Percentiles rank a stretch among this genome's conserved stretches.
phyloP scores from a whole-genome alignment of 1,140 invertebrate species.

The Drosophila tani region DNA sequence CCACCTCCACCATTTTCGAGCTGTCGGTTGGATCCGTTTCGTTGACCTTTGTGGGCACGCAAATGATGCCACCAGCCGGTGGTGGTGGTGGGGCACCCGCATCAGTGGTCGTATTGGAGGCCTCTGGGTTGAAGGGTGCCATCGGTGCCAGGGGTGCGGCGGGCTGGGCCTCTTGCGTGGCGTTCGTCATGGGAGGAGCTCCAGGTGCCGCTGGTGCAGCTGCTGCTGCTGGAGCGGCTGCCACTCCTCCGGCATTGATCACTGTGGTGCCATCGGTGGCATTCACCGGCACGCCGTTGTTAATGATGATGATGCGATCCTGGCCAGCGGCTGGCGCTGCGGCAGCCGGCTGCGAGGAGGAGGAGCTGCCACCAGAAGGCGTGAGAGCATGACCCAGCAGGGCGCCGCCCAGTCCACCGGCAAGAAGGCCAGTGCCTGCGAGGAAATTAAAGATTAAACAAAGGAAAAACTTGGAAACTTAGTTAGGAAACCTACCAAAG shows the following conservation, averaged over 20 bases:
- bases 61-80: constrained; percentile 74
- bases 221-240: constrained; percentile 44
- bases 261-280: constrained; percentile 74
- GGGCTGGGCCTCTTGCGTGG: constrained; percentile 38
- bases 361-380: constrained; percentile 55
- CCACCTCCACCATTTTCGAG: constrained; percentile 76
- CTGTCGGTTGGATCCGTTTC: constrained; percentile 78
- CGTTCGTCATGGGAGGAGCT: constrained; percentile 32
- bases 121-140: constrained; percentile 63
- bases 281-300: constrained; percentile 75
- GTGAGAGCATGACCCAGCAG: constrained; percentile 74
- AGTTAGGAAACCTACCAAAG: constrained; percentile 60
- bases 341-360: constrained; percentile 48
- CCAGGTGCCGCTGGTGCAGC: constrained; percentile 4
- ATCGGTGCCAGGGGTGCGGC: constrained; percentile 30
- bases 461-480: no score
- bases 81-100: constrained; percentile 49
- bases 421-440: constrained; percentile 72
- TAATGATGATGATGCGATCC: constrained; percentile 82
- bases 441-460: constrained; percentile 1
- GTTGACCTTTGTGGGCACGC: constrained; percentile 77
- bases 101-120: constrained; percentile 84
- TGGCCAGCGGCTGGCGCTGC: constrained; percentile 60
- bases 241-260: constrained; percentile 67
- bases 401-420: constrained; percentile 76